Evolutionary conservation across 2,797 vertebrate species (phyloP), one percentile per base, ranked within the genome.

Genomic region (Brachyrhaphis roseni): DNA sequence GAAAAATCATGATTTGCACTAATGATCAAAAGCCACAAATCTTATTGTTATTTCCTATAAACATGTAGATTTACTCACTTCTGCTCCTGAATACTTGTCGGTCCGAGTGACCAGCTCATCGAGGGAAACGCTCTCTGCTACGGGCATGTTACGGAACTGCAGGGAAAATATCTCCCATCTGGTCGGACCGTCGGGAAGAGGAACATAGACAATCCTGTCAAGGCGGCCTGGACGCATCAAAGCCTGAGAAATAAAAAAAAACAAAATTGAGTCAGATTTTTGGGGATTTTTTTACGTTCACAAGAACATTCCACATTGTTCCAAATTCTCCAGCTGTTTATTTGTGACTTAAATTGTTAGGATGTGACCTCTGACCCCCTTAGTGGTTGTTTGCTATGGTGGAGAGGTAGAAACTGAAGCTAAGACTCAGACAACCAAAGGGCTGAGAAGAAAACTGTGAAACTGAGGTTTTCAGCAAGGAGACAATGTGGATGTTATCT

Each of bases 161-260:
- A 99, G 94, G 8, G 86, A 92, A 89, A 99, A 97, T 85, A 99
- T 98, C 85, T 98, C 97, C 68, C 46, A 86, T 0, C 98, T 95
- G 26, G 98, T 98, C 16, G 95, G 91, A 76, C 94, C 93, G 53
- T 99, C 98, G 0, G 98, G 98, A 84, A 99, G 94, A 0, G 98
- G 98, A 53, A 99, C 97, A 0, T 97, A 99, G 89, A 99, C 95
- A 78, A 99, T 97, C 45, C 97, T 96, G 89, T 99, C 98, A 73
- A 99, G 97, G 78, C 98, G 95, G 45, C 98, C 98, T 0, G 98
- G 98, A 45, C 98, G 96, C 96, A 99, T 97, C 93, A 99, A 94
- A 82, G 98, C 98, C 98, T 99, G 87, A 43, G 68, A 80, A 74
- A 87, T 0, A 62, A n/a, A 77, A 80, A 77, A 80, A 16, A 83